Base-by-base conservation (phyloP, 2,113 vertebrate species). In the Pogona vitticeps region DNA sequence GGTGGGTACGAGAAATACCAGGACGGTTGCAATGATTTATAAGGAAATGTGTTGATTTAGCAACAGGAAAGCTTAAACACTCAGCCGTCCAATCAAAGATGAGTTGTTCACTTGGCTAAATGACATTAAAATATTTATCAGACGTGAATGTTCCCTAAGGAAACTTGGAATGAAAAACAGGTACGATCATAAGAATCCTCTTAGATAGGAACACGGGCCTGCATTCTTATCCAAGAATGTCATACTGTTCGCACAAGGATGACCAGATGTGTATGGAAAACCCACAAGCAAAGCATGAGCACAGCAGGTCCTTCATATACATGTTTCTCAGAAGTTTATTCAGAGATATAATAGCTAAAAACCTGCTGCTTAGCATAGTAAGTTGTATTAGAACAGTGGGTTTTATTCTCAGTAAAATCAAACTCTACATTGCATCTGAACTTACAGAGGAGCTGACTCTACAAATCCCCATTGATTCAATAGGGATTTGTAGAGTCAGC, bases 1-100 rank as follows among this genome's bases (percentile, higher is more conserved):
- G 90, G 71, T 67, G 65, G 63, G 77, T 38, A 79, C 82, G 85
- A 83, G 59, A 79, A 72, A 70, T 65, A 61, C 23, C 26, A 3
- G 17, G 1, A 23, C n/a, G 38, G 21, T 4, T 75, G 42, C 21
- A 76, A 81, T 89, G 80, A 90, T 84, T 94, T 88, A 61, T 82
- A 71, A 90, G 89, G 20, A 28, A 28, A 65, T 68, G 56, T 38
- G 31, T 67, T 88, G 72, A 28, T 52, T 3, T 0, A 8, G 85
- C 46, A 90, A n/a, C 72, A 77, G 65, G 75, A 68, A 65, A 85
- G 42, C 65, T 87, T 85, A 81, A 83, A 79, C 58, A 36, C 76
- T 31, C 33, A 90, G 58, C 3, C 40, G 1, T 83, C 84, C 86
- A 46, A 46, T 86, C 83, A 67, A 76, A 85, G 58, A 58, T 59